Evolutionary conservation across 2,797 vertebrate genomes (phyloP).

Genomic region (Acanthornis magna): DNA sequence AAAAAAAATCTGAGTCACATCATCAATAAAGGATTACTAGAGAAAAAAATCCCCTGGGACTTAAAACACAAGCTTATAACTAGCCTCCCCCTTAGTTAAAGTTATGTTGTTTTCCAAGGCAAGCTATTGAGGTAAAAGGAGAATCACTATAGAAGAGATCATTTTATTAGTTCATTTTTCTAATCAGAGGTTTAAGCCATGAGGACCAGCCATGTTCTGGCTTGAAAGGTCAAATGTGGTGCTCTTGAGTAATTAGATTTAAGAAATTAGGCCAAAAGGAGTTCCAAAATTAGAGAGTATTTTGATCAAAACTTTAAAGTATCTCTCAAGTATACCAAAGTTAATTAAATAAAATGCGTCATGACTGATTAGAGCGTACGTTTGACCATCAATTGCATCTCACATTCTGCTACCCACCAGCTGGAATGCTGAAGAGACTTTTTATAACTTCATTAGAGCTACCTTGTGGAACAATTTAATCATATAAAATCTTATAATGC

Average conservation of each 20-base stretch:
- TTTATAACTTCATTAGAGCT: conserved; percentile 43
- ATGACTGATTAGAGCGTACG: neutral
- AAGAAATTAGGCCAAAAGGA: neutral
- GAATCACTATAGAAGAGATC: neutral
- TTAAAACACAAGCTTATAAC: neutral
- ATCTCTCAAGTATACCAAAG: neutral
- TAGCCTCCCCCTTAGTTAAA: neutral
- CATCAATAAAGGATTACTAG: neutral
- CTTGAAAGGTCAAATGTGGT: neutral
- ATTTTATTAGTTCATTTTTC: neutral
- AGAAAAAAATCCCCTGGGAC: neutral
- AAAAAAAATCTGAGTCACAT: neutral
- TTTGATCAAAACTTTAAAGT: neutral
- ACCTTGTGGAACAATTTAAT: conserved; percentile 62
- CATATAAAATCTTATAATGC: conserved; percentile 36
- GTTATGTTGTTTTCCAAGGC: neutral
- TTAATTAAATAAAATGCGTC: neutral
- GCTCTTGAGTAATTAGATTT: neutral
- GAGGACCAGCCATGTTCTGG: neutral
- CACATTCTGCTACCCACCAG: conserved; percentile 47
- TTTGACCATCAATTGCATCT: conserved; percentile 25
- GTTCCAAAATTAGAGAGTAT: neutral
- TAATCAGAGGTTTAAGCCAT: neutral
- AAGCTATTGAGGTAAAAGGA: neutral
- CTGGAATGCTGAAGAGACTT: conserved; percentile 49